A percentile compares a stretch with the other conserved stretches of the same genome.
phyloP scores from a whole-genome alignment of 2,113 vertebrate genomes.

The Zonotrichia leucophrys region DNA sequence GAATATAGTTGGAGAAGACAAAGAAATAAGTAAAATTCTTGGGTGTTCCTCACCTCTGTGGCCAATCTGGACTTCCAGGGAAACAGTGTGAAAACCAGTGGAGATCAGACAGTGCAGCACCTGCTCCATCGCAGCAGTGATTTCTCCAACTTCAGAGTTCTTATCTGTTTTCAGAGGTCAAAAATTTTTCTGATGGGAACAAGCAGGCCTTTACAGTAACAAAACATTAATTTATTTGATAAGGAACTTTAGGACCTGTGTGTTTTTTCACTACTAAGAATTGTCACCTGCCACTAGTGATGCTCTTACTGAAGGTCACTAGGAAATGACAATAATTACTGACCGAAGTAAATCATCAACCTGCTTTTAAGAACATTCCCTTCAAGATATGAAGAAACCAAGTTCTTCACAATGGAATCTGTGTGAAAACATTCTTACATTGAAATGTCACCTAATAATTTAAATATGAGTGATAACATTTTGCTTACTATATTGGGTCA shows the following conservation, averaged over 20 bases:
- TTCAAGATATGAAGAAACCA: not conserved
- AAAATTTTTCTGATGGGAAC: not conserved
- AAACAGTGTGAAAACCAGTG: rapidly evolving
- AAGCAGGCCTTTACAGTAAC: not conserved
- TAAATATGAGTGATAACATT: not conserved
- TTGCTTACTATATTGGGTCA: not conserved
- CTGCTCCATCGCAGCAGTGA: not conserved
- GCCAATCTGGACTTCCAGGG: not conserved
- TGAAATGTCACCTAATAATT: not conserved
- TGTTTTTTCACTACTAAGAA: not conserved
- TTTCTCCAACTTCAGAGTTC: not conserved
- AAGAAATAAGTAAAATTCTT: not conserved
- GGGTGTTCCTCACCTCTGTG: not conserved
- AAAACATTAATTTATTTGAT: not conserved
- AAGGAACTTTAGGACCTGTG: not conserved
- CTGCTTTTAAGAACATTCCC: not conserved
- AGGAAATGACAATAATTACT: not conserved
- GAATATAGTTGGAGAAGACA: not conserved
- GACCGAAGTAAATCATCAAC: not conserved
- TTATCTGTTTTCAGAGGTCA: not conserved
- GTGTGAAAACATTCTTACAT: not conserved
- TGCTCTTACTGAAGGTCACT: not conserved
- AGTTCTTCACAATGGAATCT: not conserved
- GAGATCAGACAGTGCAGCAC: not conserved
- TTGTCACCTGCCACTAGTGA: not conserved